phyloP scores from a whole-genome alignment of 2,888 invertebrate species.

The Drosophila gaucha region DNA sequence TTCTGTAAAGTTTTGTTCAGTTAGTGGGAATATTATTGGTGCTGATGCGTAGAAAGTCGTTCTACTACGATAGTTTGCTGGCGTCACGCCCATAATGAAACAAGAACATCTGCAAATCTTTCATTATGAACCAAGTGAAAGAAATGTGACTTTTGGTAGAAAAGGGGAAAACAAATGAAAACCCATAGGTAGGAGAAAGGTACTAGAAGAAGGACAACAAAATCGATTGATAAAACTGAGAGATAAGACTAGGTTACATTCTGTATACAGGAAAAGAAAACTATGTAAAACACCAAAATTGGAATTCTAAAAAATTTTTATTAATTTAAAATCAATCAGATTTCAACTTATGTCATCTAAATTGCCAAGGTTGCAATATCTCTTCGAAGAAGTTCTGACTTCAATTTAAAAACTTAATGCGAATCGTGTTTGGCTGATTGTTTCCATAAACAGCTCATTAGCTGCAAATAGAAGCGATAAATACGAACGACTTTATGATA shows the following conservation, averaged over 20 bases:
- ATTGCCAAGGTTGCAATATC: neutral
- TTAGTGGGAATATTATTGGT: slow-evolving; percentile 40
- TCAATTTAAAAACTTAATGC: slow-evolving; percentile 13
- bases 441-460: slow-evolving; percentile 41
- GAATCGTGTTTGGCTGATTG: slow-evolving; percentile 7
- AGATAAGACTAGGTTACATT: neutral
- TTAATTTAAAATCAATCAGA: neutral
- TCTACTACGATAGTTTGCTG: slow-evolving; percentile 35
- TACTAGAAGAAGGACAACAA: too few species aligned
- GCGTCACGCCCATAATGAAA: slow-evolving; percentile 45
- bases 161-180: slow-evolving; percentile 3
- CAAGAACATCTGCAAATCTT: slow-evolving; percentile 41
- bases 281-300: too few species aligned
- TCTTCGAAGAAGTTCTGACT: neutral
- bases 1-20: slow-evolving; percentile 59
- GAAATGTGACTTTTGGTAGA: slow-evolving; percentile 21
- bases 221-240: neutral
- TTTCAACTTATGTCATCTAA: neutral
- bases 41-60: slow-evolving; percentile 9
- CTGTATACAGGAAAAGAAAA: too few species aligned
- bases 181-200: neutral
- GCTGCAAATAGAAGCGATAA: slow-evolving; percentile 29
- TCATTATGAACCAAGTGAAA: slow-evolving; percentile 19
- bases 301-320: neutral
- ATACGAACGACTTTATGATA: slow-evolving; percentile 35